Evolutionary conservation across 2,888 invertebrate species (phyloP).

Genomic region (Coleophora flavipennella): DNA sequence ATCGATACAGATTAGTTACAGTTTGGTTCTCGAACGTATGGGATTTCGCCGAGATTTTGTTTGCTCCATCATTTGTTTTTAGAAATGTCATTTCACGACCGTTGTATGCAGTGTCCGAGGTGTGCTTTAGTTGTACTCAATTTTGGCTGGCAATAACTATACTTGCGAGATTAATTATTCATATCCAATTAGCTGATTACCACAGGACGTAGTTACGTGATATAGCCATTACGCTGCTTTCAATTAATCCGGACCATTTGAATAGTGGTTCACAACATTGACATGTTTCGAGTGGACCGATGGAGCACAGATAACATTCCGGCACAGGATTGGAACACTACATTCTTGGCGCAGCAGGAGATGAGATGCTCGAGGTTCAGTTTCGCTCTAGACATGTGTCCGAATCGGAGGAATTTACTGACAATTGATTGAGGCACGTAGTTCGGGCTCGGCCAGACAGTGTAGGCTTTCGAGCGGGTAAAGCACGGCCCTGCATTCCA

Average conservation of each 20-base stretch:
- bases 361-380: slow-evolving; percentile 47
- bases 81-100: too few species aligned
- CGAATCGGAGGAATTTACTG: slow-evolving; percentile 55
- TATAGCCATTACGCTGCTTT: slow-evolving; percentile 31
- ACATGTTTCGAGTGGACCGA: slow-evolving; percentile 8
- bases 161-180: slow-evolving; percentile 49
- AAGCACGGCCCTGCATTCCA: slow-evolving; percentile 44
- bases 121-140: too few species aligned
- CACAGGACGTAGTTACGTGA: slow-evolving; percentile 37
- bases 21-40: too few species aligned
- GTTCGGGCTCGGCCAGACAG: slow-evolving; percentile 48
- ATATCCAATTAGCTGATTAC: slow-evolving; percentile 57
- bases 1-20: too few species aligned
- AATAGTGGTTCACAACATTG: slow-evolving; percentile 49
- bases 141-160: slow-evolving; percentile 27
- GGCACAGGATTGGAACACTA: slow-evolving; percentile 56
- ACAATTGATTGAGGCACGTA: slow-evolving; percentile 56
- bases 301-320: slow-evolving; percentile 66
- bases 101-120: too few species aligned
- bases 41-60: too few species aligned
- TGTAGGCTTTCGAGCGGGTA: slow-evolving; percentile 36
- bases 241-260: slow-evolving; percentile 51
- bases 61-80: too few species aligned
- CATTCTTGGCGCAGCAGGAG: slow-evolving; percentile 58
- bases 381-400: slow-evolving; percentile 47